Conservation (phyloP, 2,113 vertebrate genomes). For the Chrysochloris asiatica region DNA sequence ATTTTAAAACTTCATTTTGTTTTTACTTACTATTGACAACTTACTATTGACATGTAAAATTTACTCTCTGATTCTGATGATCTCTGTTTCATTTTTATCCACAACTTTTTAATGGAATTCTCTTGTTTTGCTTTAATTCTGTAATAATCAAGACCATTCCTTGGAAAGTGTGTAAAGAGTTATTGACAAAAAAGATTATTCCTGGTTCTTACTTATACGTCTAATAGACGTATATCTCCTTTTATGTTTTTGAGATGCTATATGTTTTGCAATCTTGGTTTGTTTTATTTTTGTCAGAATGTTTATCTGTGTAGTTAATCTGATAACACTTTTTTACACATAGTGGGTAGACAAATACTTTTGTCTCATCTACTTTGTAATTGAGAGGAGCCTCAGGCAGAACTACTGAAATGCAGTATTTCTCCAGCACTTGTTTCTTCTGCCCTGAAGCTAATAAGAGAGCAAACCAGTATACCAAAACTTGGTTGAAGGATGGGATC, state of each 20-base stretch:
- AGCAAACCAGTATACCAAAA: accelerated
- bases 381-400: not conserved
- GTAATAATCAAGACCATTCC: too few relatives aligned
- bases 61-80: not conserved
- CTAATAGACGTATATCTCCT: not conserved
- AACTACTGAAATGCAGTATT: not conserved
- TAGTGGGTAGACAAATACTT: not conserved
- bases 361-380: not conserved
- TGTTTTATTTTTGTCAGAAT: not conserved
- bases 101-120: not conserved
- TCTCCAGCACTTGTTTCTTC: not conserved
- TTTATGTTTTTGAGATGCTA: not conserved
- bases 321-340: not conserved
- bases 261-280: not conserved
- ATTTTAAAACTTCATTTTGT: not conserved
- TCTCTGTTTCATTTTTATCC: not conserved
- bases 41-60: not conserved
- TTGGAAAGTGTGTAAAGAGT: not conserved
- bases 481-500: too few relatives aligned
- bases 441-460: not conserved
- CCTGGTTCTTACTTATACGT: not conserved
- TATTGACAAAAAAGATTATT: too few relatives aligned
- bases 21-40: not conserved
- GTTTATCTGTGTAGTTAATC: not conserved
- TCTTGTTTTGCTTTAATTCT: not conserved